Base-by-base conservation (phyloP, 92 coral and sea anemone species). In the Meandrina meandrites region DNA sequence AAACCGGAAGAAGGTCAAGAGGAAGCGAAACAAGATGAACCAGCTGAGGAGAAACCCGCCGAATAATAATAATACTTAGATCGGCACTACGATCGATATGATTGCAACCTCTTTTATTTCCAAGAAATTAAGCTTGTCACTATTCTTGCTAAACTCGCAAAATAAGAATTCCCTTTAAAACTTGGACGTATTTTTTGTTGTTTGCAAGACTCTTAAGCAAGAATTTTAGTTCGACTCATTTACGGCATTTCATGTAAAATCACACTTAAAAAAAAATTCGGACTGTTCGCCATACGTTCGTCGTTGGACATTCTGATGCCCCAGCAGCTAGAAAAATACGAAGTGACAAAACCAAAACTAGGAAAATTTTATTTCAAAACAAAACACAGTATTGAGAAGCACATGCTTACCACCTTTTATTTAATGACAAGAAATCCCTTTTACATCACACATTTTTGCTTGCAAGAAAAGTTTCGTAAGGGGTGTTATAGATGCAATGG, bases 11-110 rank as follows among this genome's bases (percentile, higher is more conserved):
- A 86, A 18, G 68, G 80, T 60, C 76, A 88, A 86, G 92, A 86
- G 53, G 88, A 91, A 57, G 81, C 69, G 71, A 75, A 85, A 79
- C 40, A 76, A 30, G 94, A 94, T 37, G 93, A 89, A 24, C 86
- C 78, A 35, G 76, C 85, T 22, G 90, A 85, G 53, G 91, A 83
- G 1, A 83, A 90, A 84, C 87, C 90, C 18, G 83, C 88, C 27
- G 94, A 47, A 14, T 47, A 77, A 32, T 76, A n/a, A n/a, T n/a
- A 60, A 19, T 28, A 40, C 48, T 37, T 36, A 73, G 51, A 73
- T 73, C 27, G 17, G 15, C 30, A 19, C 35, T 27, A 30, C 28
- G 34, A 27, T 66, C 31, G 28, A 22, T 62, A 2, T 66, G 71
- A 66, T 66, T 30, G 71, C 68, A 60, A 28, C 34, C 32, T 66